A percentile compares a stretch with the other conserved stretches of the same genome.
These are phyloP conservation scores for Pomacea maculata DNA, from an alignment of 1,140 invertebrate species.

Conservation along the genomic window DNA sequence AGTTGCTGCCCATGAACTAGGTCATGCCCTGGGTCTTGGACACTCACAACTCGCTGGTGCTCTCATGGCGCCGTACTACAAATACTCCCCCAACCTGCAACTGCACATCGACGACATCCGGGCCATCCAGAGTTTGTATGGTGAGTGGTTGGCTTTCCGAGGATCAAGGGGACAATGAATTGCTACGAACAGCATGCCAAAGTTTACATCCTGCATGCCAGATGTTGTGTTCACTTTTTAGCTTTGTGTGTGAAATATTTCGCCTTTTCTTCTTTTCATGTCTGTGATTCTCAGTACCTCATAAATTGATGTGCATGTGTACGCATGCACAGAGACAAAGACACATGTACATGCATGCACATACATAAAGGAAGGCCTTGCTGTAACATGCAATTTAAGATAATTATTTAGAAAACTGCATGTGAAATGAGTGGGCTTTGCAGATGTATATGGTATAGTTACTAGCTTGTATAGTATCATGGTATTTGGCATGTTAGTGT, in stretches of 20 bases:
- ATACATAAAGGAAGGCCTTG: not conserved
- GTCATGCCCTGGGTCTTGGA: conserved; percentile 61
- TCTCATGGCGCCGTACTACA: conserved; percentile 69
- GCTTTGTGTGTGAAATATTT: not conserved
- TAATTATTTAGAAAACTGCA: too few species aligned
- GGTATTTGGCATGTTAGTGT: too few species aligned
- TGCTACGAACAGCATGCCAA: not conserved
- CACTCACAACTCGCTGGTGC: conserved; percentile 58
- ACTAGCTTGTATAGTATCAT: too few species aligned
- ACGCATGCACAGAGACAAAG: not conserved
- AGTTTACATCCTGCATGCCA: not conserved
- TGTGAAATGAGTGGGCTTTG: too few species aligned
- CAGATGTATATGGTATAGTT: too few species aligned
- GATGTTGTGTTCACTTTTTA: not conserved
- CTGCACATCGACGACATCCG: conserved; percentile 56
- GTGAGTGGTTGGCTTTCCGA: conserved; percentile 24
- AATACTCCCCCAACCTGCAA: conserved; percentile 46
- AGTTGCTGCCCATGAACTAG: conserved; percentile 64
- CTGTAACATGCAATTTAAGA: too few species aligned
- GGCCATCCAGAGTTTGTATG: conserved; percentile 60
- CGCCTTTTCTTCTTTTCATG: not conserved
- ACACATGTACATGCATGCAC: not conserved
- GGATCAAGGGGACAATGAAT: not conserved
- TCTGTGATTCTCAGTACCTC: not conserved
- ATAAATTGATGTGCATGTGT: too few species aligned